phyloP scores from a whole-genome alignment of 35 echinoderm and acorn worm species.

The Strongylocentrotus purpuratus region DNA sequence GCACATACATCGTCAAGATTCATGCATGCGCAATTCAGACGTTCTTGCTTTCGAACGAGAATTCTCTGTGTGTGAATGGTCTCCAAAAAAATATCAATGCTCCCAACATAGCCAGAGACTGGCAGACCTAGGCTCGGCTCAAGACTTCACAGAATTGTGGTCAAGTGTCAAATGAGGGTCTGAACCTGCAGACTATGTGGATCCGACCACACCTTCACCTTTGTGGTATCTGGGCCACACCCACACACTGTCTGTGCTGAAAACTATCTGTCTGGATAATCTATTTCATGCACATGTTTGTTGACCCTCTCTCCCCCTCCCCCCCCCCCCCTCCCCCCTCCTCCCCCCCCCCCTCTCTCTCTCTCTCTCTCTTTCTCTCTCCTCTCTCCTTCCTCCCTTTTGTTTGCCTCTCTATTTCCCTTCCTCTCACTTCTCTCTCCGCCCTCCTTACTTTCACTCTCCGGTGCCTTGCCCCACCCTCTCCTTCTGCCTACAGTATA shows the following conservation, averaged over 20 bases:
- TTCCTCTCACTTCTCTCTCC: background rate
- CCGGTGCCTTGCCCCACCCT: too few species aligned
- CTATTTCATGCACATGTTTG: too few species aligned
- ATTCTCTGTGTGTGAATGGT: too few species aligned
- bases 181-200: background rate
- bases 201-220: background rate
- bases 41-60: too few species aligned
- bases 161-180: too few species aligned
- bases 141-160: too few species aligned
- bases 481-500: background rate
- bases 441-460: too few species aligned
- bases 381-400: background rate
- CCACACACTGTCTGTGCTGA: background rate
- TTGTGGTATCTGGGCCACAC: background rate
- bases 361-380: background rate
- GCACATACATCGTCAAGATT: too few species aligned
- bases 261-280: background rate
- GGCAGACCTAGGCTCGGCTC: too few species aligned
- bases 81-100: too few species aligned
- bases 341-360: background rate
- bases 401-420: background rate
- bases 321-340: background rate
- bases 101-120: too few species aligned
- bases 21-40: too few species aligned
- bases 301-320: background rate